Evolutionary conservation across 2,113 vertebrate genomes (phyloP).

Genomic region (Oreochromis tanganicae): DNA sequence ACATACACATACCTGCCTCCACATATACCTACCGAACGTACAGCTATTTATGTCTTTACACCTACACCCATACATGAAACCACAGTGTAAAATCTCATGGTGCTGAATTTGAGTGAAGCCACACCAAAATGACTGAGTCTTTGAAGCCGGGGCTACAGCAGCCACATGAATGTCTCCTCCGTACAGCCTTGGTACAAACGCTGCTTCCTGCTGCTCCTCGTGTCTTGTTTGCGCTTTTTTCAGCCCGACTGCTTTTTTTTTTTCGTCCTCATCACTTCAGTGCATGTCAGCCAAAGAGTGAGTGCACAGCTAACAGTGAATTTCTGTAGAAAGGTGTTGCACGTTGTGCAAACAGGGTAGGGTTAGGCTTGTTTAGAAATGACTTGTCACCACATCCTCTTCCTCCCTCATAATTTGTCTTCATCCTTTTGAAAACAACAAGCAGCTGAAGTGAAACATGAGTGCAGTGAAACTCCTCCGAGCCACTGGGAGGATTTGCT

Average conservation of each 20-base stretch:
- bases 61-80: conserved; percentile 8
- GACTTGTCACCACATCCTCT: conserved; percentile 62
- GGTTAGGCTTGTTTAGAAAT: conserved; percentile 33
- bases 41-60: conserved; percentile 31
- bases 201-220: conserved; percentile 18
- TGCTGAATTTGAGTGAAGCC: conserved; percentile 31
- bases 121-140: conserved; percentile 31
- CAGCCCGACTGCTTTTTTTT: background rate
- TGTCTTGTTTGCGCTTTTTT: background rate
- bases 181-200: background rate
- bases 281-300: background rate
- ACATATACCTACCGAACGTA: background rate
- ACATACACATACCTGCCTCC: background rate
- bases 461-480: background rate
- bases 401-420: conserved; percentile 7
- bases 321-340: conserved; percentile 38
- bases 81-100: conserved; percentile 20
- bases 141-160: conserved; percentile 6
- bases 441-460: background rate
- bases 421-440: conserved; percentile 23
- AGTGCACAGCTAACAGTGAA: background rate
- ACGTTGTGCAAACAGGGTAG: conserved; percentile 10
- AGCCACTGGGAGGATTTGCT: background rate
- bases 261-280: background rate
- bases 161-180: conserved; percentile 41